Evolutionary conservation across 1,140 invertebrate species (phyloP).

Genomic region (Aphidius gifuensis): DNA sequence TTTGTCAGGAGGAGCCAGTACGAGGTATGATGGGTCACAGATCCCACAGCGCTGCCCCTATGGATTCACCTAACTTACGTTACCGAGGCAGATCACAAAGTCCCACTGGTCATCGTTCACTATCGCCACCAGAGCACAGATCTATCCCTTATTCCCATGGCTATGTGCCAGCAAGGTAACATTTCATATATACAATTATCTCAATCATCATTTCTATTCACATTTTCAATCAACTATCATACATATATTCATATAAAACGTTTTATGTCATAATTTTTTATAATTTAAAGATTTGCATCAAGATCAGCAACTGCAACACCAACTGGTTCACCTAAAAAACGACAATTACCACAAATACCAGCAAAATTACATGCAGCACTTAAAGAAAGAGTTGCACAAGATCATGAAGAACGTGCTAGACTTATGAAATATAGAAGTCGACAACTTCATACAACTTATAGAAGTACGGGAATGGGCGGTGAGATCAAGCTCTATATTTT

Average conservation of each 20-base stretch:
- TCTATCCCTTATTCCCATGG: slow-evolving; percentile 55
- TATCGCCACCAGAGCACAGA: slow-evolving; percentile 73
- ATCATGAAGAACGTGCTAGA: slow-evolving; percentile 79
- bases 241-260: background rate
- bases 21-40: slow-evolving; percentile 55
- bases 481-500: slow-evolving; percentile 21
- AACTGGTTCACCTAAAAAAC: slow-evolving; percentile 90
- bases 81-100: slow-evolving; percentile 65
- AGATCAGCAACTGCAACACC: slow-evolving; percentile 89
- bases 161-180: slow-evolving; percentile 47
- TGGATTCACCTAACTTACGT: slow-evolving; percentile 61
- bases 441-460: slow-evolving; percentile 64
- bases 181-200: background rate
- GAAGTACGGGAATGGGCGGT: slow-evolving; percentile 65
- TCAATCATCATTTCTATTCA: background rate
- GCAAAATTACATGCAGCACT: slow-evolving; percentile 62
- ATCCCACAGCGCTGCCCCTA: slow-evolving; percentile 74
- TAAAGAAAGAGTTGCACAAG: slow-evolving; percentile 71
- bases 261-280: background rate
- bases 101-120: slow-evolving; percentile 63
- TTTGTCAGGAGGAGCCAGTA: slow-evolving; percentile 53
- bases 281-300: slow-evolving; percentile 64
- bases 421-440: slow-evolving; percentile 68
- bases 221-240: slow-evolving; percentile 14
- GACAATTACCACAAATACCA: slow-evolving; percentile 91